Evolutionary conservation across 2,888 invertebrate genomes (phyloP), one percentile per base, ranked within the genome.

Genomic region (Clostera curtula): DNA sequence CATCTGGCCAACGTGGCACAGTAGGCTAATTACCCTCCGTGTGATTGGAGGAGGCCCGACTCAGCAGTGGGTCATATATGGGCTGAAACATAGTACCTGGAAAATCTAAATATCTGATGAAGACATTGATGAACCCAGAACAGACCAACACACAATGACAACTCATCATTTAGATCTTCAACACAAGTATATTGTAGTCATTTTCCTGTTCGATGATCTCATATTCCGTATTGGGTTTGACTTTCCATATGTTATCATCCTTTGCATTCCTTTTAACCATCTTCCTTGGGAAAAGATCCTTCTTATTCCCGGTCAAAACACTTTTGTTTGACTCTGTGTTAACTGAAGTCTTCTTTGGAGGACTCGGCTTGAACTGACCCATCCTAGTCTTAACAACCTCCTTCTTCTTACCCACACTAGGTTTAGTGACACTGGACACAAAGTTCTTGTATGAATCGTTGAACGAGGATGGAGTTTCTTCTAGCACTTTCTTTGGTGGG

Each of bases 181-280:
- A 56, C 24, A 82, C 58, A 3, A 82, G 40, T 38, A 82, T 80
- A 46, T 82, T 82, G 45, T 73, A 79, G 23, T 72, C 80, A 26
- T 73, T 68, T 7, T 76, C 70, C 17, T 60, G 65, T 41, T 80
- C 77, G 18, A 55, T 64, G 0, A 82, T 69, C 52, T 76, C 74
- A 27, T 80, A 82, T 26, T 67, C 43, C 0, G 66, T 22, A 7
- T 64, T 60, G 0, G 29, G 29, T 9, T 44, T 51, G 0, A 40
- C 14, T 24, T 43, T 50, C 13, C 30, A 28, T 1, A 15, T 9
- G 10, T 16, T 4, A 1, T n/a, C n/a, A n/a, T n/a, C n/a, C n/a
- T n/a, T n/a, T n/a, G n/a, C n/a, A n/a, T n/a, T n/a, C n/a, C n/a
- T n/a, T n/a, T 21, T 14, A 2, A 16, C 7, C 14, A 23, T 5